Percentiles rank a stretch among this genome's conserved stretches.
Conservation (phyloP, 2,888 invertebrate species). For the Ceramica pisi region DNA sequence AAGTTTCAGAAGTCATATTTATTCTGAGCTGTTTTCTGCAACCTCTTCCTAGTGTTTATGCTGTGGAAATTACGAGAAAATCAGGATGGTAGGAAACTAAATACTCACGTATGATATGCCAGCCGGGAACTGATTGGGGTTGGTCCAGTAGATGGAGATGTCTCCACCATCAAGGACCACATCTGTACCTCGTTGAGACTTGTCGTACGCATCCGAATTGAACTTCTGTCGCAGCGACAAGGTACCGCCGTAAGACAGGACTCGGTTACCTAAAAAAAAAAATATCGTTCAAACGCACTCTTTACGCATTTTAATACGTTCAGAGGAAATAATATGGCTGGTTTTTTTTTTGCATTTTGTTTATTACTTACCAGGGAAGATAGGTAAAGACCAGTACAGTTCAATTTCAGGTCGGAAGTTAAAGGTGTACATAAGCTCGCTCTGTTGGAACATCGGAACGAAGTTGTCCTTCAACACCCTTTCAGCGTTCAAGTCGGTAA, state of each 20-base stretch:
- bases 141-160: conserved; percentile 94
- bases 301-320: neutral
- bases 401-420: conserved; percentile 75
- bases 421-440: conserved; percentile 85
- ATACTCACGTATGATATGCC: conserved; percentile 91
- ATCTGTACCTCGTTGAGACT: conserved; percentile 93
- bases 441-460: conserved; percentile 80
- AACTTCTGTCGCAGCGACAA: conserved; percentile 94
- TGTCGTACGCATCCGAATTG: conserved; percentile 89
- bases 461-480: conserved; percentile 81
- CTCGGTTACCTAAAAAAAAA: conserved; percentile 91
- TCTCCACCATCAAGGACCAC: conserved; percentile 95
- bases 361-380: conserved; percentile 80
- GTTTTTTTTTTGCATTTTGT: neutral
- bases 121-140: conserved; percentile 90
- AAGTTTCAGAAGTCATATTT: neutral
- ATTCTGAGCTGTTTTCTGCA: neutral
- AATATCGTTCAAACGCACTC: neutral
- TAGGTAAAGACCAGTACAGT: conserved; percentile 86
- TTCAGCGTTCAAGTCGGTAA: conserved; percentile 81
- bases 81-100: neutral
- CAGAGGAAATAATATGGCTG: neutral
- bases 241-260: conserved; percentile 96
- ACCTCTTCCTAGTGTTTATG: neutral
- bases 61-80: neutral